Evolutionary conservation across 2,888 invertebrate species (phyloP).

Genomic region (Congeria kusceri): DNA sequence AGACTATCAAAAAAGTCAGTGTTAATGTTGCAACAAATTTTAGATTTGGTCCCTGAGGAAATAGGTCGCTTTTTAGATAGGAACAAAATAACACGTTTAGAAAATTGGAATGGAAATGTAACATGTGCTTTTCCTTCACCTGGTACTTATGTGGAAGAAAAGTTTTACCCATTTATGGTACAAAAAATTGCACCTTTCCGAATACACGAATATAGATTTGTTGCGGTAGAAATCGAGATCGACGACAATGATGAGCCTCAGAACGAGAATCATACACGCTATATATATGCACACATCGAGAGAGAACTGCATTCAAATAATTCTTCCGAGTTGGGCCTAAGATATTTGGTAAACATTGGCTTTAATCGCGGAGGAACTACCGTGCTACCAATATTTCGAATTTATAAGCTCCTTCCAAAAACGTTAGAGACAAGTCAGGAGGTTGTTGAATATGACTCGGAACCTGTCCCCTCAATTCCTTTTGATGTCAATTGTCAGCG

Average conservation of each 20-base stretch:
- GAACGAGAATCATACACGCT: background rate
- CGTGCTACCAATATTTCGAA: conserved; percentile 25
- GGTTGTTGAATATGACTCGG: conserved; percentile 6
- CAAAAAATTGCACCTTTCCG: conserved; percentile 34
- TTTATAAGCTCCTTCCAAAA: conserved; percentile 36
- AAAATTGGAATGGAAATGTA: background rate
- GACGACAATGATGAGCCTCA: conserved; percentile 8
- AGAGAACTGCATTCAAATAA: background rate
- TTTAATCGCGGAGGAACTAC: background rate
- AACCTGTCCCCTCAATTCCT: conserved; percentile 10
- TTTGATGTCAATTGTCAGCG: conserved; percentile 40
- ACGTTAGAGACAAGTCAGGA: background rate
- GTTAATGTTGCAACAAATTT: background rate
- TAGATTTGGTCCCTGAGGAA: background rate
- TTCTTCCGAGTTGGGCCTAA: background rate
- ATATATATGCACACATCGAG: background rate
- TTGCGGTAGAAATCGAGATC: conserved; percentile 49
- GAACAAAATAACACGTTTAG: background rate
- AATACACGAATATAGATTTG: conserved; percentile 41
- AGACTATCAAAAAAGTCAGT: no score
- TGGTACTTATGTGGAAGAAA: conserved; percentile 49
- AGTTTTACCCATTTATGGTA: conserved; percentile 51
- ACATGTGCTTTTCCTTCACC: conserved; percentile 36
- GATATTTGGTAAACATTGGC: conserved; percentile 27
- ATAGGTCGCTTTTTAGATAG: background rate